These are phyloP conservation scores for Chelonus insularis DNA, from an alignment of 1,140 invertebrate genomes.

Conservation along the genomic window DNA sequence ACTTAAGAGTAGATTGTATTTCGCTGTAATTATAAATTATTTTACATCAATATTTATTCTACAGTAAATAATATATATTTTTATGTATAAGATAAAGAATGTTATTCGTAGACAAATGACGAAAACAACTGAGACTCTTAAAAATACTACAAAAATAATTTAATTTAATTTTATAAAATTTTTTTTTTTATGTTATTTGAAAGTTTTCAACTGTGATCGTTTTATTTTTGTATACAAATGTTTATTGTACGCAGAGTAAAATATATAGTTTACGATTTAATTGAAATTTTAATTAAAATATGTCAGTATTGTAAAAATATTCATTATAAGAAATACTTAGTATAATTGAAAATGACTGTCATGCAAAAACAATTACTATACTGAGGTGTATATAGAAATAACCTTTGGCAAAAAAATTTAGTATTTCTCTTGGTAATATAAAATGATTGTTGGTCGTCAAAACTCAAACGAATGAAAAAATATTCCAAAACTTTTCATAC, in stretches of 20 bases:
- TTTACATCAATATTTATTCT: background rate
- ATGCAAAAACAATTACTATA: no score
- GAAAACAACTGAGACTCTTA: conserved; percentile 23
- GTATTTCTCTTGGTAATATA: no score
- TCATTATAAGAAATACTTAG: no score
- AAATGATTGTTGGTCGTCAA: no score
- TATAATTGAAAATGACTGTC: no score
- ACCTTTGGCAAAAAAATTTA: no score
- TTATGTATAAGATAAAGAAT: conserved; percentile 13
- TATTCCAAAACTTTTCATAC: no score
- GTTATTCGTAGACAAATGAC: background rate
- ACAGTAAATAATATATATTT: background rate
- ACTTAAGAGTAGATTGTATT: background rate
- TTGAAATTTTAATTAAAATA: background rate
- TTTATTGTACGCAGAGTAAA: conserved; percentile 24
- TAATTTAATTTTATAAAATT: conserved; percentile 33
- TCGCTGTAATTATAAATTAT: background rate
- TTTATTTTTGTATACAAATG: conserved; percentile 8
- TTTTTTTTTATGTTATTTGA: conserved; percentile 12
- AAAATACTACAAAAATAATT: conserved; percentile 36
- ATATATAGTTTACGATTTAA: background rate
- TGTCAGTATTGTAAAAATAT: no score
- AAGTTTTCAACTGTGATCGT: background rate
- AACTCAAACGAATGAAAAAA: no score
- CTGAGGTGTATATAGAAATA: no score